These are phyloP conservation scores for Scopus umbretta DNA, from an alignment of 2,113 vertebrate species.

Conservation along the genomic window DNA sequence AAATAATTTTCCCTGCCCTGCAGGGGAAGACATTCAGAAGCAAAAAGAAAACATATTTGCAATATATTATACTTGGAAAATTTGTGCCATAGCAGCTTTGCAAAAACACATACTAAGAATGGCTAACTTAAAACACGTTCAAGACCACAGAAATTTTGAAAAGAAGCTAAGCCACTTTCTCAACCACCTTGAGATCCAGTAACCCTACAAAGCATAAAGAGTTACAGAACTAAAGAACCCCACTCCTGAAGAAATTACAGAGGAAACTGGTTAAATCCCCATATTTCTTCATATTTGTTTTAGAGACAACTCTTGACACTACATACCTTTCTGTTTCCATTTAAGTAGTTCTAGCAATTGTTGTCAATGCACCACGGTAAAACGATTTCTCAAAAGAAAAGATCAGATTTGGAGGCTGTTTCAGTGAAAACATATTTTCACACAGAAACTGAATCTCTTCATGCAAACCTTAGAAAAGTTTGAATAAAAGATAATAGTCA, in stretches of 20 bases:
- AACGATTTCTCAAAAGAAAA: not conserved
- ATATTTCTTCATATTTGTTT: not conserved
- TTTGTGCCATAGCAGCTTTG: constrained; percentile 34
- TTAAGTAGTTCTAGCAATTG: not conserved
- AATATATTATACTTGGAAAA: constrained; percentile 1
- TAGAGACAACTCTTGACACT: not conserved
- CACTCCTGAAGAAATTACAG: not conserved
- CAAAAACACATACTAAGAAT: not conserved
- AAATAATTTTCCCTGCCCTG: constrained; percentile 50
- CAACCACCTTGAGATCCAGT: not conserved
- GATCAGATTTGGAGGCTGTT: not conserved
- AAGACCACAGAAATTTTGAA: not conserved
- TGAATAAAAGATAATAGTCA: not conserved
- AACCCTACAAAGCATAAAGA: not conserved
- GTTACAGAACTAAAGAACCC: not conserved
- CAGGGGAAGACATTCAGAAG: constrained; percentile 42
- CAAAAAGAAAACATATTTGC: not conserved
- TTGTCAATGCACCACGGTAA: not conserved
- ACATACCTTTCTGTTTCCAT: not conserved
- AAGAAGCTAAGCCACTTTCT: not conserved
- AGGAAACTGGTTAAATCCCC: not conserved
- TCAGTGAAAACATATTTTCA: not conserved
- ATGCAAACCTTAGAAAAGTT: not conserved
- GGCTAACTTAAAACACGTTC: not conserved
- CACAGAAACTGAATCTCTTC: not conserved